These are phyloP conservation scores for Pungitius pungitius DNA, from an alignment of 2,113 vertebrate genomes.

Conservation along the genomic window DNA sequence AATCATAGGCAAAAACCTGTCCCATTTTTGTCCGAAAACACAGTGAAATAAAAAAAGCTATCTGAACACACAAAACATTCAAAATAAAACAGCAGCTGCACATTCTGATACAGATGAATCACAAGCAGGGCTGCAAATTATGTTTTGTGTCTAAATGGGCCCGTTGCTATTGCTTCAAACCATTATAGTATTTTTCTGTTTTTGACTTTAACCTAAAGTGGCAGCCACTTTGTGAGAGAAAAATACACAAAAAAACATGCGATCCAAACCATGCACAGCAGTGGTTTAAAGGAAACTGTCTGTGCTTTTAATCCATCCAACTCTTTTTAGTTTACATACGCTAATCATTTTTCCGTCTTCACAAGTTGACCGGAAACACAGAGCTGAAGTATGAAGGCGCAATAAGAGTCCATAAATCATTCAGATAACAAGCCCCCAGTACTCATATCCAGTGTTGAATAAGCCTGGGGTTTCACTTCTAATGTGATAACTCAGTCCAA, in stretches of 20 bases:
- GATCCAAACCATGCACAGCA: not conserved
- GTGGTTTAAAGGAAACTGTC: not conserved
- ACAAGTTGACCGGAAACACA: constrained; percentile 33
- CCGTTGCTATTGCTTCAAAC: constrained; percentile 15
- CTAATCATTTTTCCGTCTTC: constrained; percentile 39
- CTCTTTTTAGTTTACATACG: constrained; percentile 7
- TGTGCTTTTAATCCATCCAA: constrained; percentile 22
- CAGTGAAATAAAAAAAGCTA: constrained; percentile 48
- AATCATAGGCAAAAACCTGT: constrained; percentile 52
- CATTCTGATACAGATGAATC: constrained; percentile 49
- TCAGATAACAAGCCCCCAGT: constrained; percentile 33
- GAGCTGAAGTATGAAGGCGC: constrained; percentile 21
- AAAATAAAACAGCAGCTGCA: constrained; percentile 59
- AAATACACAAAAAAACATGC: not conserved
- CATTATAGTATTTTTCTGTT: constrained; percentile 6
- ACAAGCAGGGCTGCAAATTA: constrained; percentile 28
- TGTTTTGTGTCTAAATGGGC: constrained; percentile 17
- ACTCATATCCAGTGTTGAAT: constrained; percentile 28
- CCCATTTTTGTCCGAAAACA: constrained; percentile 47
- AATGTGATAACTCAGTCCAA: constrained; percentile 14
- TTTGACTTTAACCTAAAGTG: not conserved
- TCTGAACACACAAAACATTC: constrained; percentile 48
- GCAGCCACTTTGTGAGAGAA: constrained; percentile 11
- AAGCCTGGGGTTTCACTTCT: constrained; percentile 21
- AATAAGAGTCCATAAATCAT: constrained; percentile 46